phyloP scores from a whole-genome alignment of 2,888 invertebrate genomes.

The Microplitis deprimator region DNA sequence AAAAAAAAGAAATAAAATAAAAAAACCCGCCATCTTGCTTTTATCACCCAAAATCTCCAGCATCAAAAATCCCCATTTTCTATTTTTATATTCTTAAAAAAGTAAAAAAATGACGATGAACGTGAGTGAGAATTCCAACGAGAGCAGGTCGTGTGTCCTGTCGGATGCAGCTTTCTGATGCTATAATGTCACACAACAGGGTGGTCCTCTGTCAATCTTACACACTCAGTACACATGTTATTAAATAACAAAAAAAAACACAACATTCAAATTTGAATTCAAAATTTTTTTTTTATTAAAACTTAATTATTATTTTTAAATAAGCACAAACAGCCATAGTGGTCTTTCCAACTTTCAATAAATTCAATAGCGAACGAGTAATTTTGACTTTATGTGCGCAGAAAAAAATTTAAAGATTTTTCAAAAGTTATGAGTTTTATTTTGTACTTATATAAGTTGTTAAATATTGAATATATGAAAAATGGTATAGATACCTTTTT shows the following conservation, averaged over 20 bases:
- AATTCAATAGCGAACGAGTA: no score
- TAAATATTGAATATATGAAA: no score
- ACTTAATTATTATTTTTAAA: not conserved
- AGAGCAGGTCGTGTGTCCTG: conserved; percentile 57
- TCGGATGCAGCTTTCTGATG: conserved; percentile 35
- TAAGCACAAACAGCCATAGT: not conserved
- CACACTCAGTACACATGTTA: conserved; percentile 56
- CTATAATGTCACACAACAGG: conserved; percentile 49
- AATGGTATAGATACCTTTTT: no score
- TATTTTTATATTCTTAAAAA: not conserved
- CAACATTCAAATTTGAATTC: not conserved
- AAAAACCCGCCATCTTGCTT: not conserved
- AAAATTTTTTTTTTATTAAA: not conserved
- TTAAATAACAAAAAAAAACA: conserved; percentile 65
- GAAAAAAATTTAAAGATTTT: no score
- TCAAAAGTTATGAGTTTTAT: no score
- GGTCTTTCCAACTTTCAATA: not conserved
- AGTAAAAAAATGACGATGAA: conserved; percentile 29
- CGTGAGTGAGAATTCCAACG: conserved; percentile 54
- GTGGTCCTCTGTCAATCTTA: conserved; percentile 69
- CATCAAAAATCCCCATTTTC: not conserved
- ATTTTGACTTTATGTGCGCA: no score
- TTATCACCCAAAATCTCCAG: not conserved
- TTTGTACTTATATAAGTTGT: no score
- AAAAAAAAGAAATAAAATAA: not conserved